Evolutionary conservation across 1,140 invertebrate genomes (phyloP), one percentile per base, ranked within the genome.

Genomic region (Kradibia gibbosae): DNA sequence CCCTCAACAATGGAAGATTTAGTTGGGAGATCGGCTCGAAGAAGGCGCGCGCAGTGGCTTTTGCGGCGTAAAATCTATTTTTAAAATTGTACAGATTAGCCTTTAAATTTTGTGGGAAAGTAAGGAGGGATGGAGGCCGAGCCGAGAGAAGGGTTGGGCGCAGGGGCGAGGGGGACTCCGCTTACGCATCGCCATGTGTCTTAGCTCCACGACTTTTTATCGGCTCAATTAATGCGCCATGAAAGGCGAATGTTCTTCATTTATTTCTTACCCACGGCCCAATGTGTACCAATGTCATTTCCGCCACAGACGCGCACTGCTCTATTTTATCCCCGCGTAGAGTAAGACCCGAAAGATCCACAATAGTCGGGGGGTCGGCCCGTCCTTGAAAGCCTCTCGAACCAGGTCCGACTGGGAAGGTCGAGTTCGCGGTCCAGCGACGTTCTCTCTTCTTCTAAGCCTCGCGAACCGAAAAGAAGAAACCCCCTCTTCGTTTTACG

Each of bases 171-270:
- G 75, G 62, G 36, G 17, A 81, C 22, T 53, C n/a, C 8, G 15
- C n/a, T 73, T 34, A 48, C 70, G 62, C 84, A 88, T 85, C 85
- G 87, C 88, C 89, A 90, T 90, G 86, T 90, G 89, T 89, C 84
- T 86, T 82, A 82, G 11, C 78, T 85, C 82, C 83, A 8, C 71
- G 81, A 79, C 73, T 84, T 87, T 86, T 84, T 85, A 65, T 81
- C 70, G 57, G 72, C 82, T 42, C 71, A 50, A 57, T 73, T 53
- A 76, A 67, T 50, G 71, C 74, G 75, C 74, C 83, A 82, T 82
- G 80, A 81, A 85, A 86, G 84, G 83, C 80, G 83, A 34, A 77
- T 76, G 81, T 60, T 74, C 39, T 83, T 81, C 81, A 82, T 84
- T 83, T 65, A 81, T 50, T 77, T 85, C 85, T 81, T 85, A 83